Base-by-base conservation (phyloP, 2,888 invertebrate species). In the Drepanosiphum platanoidis region DNA sequence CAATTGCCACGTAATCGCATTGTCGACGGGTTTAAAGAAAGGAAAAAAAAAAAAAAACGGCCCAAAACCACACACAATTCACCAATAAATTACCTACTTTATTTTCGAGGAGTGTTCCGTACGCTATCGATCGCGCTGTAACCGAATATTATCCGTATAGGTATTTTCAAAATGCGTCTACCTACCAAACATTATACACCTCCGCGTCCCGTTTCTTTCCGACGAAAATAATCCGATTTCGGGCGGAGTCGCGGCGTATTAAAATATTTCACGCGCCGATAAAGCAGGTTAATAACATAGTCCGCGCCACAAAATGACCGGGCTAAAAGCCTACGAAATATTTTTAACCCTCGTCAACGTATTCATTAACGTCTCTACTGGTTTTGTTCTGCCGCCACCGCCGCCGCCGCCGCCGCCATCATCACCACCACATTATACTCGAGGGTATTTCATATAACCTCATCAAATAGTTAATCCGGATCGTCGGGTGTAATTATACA, bases 341-440 rank as follows among this genome's bases (percentile, higher is more conserved):
- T 84, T 68, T 84, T 75, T 52, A 75, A 84, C 84, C 84, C 84
- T 84, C 77, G 36, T 84, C 84, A 84, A 77, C 77, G 84, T 77
- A 77, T 84, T 84, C 77, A 84, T 84, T 84, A 84, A 58, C 84
- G 77, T 77, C 46, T 84, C 68, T 70, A 61, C 81, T 30, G 71
- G 81, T 81, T 61, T 71, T 39, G 71, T 32, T 18, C 15, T 18
- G 30, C 61, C 61, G 27, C 61, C 27, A 27, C 27, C 61, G 27
- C n/a, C 3, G 3, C 27, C 75, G 18, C 27, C 58, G 8, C 77
- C 34, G n/a, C 52, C 46, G 30, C 39, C 61, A 27, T n/a, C 27
- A 27, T 32, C 30, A 22, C 68, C 68, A 39, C 46, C 74, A 61
- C 64, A 36, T 78, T 64, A 81, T 0, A 64, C 74, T 75, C 71